Conservation (phyloP, 2,888 invertebrate genomes). For the Drosophila tripunctata region DNA sequence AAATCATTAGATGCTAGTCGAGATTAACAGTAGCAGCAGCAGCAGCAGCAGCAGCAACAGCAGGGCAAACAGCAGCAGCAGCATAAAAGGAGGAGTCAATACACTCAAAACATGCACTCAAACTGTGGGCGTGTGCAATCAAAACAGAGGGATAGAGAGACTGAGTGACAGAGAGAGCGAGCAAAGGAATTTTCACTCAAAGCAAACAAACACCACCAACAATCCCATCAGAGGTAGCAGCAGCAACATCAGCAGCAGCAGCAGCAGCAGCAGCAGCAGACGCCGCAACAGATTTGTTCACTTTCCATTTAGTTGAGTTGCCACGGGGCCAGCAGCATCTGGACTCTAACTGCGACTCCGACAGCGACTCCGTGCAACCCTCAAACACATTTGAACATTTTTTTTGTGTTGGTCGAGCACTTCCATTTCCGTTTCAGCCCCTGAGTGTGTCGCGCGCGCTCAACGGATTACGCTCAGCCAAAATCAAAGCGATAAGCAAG, state of each 20-base stretch:
- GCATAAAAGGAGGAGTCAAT: slow-evolving; percentile 3
- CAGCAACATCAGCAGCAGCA: slow-evolving; percentile 16
- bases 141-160: slow-evolving; percentile 16
- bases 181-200: slow-evolving; percentile 43
- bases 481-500: slow-evolving; percentile 45
- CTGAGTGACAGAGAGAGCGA: slow-evolving; percentile 19
- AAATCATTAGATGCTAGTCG: slow-evolving; percentile 83
- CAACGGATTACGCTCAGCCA: slow-evolving; percentile 67
- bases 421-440: slow-evolving; percentile 62
- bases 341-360: too few relatives aligned
- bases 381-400: slow-evolving; percentile 30
- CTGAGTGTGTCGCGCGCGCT: slow-evolving; percentile 61
- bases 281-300: slow-evolving; percentile 62
- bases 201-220: slow-evolving; percentile 40
- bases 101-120: slow-evolving; percentile 57
- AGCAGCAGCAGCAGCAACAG: slow-evolving; percentile 21
- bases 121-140: slow-evolving; percentile 63
- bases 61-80: slow-evolving; percentile 29
- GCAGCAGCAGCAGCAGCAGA: slow-evolving; percentile 1
- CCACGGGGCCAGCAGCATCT: slow-evolving; percentile 59
- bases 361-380: slow-evolving; percentile 48
- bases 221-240: slow-evolving; percentile 19
- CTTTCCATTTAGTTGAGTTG: slow-evolving; percentile 76
- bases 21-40: slow-evolving; percentile 50
- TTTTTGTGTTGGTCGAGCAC: background rate